phyloP scores from a whole-genome alignment of 2,113 vertebrate genomes.

The Sakesphorus luctuosus region DNA sequence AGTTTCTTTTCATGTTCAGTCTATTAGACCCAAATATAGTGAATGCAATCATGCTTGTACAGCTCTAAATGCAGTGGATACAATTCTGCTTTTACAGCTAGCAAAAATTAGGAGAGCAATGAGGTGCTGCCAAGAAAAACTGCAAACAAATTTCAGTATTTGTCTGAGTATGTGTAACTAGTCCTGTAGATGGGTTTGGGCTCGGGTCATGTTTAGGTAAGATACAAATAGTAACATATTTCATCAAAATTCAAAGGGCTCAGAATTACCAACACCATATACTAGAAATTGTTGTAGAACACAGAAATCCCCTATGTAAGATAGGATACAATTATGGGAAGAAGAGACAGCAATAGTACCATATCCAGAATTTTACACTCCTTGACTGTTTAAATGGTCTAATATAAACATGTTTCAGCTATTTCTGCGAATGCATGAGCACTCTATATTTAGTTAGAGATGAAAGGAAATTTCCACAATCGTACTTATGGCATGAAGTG shows the following conservation, averaged over 20 bases:
- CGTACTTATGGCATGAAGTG: background rate
- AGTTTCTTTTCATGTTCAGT: background rate
- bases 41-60: background rate
- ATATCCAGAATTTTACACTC: background rate
- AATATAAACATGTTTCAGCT: background rate
- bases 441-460: background rate
- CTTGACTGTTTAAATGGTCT: background rate
- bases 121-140: slow-evolving; percentile 26
- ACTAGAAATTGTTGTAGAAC: background rate
- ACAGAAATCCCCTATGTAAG: background rate
- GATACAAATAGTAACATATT: background rate
- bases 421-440: background rate
- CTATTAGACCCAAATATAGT: background rate
- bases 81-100: background rate
- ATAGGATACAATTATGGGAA: background rate
- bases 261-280: background rate
- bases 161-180: background rate
- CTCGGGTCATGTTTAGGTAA: background rate
- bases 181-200: background rate
- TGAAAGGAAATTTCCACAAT: background rate
- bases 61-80: background rate
- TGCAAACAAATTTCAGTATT: background rate
- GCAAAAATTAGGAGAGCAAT: background rate
- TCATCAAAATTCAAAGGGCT: background rate
- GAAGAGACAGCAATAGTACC: background rate